Evolutionary conservation across 2,113 vertebrate species (phyloP).

Genomic region (Tetrax tetrax): DNA sequence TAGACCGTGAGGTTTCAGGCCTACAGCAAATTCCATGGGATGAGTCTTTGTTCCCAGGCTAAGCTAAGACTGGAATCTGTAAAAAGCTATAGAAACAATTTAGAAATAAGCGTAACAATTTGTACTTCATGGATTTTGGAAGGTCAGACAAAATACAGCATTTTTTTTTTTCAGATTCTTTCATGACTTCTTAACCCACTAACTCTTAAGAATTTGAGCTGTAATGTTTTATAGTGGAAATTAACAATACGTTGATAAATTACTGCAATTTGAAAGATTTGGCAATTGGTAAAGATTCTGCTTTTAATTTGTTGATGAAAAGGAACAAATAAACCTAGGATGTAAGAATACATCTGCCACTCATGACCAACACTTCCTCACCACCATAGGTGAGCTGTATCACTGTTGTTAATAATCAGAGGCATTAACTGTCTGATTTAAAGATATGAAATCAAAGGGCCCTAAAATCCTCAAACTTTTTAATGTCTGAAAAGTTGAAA

Average conservation of each 20-base stretch:
- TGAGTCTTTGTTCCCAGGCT: neutral
- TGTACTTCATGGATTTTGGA: neutral
- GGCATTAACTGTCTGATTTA: neutral
- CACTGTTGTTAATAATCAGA: neutral
- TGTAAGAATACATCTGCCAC: neutral
- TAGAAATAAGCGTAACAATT: neutral
- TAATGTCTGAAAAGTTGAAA: neutral
- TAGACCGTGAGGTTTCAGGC: neutral
- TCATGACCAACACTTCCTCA: neutral
- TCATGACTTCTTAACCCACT: neutral
- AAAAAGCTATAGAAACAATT: neutral
- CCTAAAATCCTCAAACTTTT: neutral
- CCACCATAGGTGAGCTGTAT: neutral
- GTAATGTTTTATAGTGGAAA: neutral
- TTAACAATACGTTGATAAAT: neutral
- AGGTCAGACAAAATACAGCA: neutral
- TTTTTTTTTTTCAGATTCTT: neutral
- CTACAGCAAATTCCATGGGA: slow-evolving; percentile 4
- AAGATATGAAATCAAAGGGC: neutral
- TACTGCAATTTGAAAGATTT: neutral
- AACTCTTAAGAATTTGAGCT: neutral
- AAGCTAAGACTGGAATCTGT: neutral
- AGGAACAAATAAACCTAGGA: neutral
- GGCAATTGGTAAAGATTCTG: neutral
- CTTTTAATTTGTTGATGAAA: neutral